Evolutionary conservation across 2,797 vertebrate species (phyloP).

Genomic region (Graptemys geographica): DNA sequence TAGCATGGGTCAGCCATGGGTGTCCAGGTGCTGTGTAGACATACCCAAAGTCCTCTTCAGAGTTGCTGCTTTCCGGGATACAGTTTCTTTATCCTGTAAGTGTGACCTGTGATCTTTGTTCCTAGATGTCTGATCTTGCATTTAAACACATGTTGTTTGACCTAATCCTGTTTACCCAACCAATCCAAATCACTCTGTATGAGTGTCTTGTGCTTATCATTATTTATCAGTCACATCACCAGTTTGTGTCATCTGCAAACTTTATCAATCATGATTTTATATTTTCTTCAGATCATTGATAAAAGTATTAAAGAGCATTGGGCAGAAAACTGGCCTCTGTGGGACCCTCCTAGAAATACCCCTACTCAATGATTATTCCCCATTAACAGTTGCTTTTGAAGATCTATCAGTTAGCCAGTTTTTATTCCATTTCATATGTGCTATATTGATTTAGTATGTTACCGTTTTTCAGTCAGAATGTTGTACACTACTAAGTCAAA

Average conservation of each 20-base stretch:
- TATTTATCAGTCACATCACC: not conserved
- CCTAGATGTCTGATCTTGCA: not conserved
- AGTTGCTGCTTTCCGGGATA: not conserved
- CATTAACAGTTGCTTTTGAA: not conserved
- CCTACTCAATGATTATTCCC: not conserved
- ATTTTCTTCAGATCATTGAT: not conserved
- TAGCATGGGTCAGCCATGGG: not conserved
- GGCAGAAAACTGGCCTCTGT: not conserved
- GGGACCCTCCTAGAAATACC: not conserved
- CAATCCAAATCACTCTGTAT: not conserved
- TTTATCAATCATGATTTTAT: accelerated
- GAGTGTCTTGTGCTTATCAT: accelerated
- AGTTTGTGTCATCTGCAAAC: accelerated
- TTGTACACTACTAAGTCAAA: not conserved
- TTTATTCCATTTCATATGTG: not conserved
- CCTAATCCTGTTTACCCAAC: no score
- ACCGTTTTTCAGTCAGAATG: not conserved
- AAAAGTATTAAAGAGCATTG: not conserved
- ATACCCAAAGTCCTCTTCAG: not conserved
- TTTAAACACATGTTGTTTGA: not conserved
- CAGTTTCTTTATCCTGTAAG: not conserved
- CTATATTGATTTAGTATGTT: not conserved
- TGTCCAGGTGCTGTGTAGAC: not conserved
- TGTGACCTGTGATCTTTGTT: not conserved
- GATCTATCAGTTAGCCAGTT: not conserved